Percentiles rank a stretch among this genome's conserved stretches.
Evolutionary conservation across 2,797 vertebrate species (phyloP).

Genomic region (Aeoliscus strigatus): DNA sequence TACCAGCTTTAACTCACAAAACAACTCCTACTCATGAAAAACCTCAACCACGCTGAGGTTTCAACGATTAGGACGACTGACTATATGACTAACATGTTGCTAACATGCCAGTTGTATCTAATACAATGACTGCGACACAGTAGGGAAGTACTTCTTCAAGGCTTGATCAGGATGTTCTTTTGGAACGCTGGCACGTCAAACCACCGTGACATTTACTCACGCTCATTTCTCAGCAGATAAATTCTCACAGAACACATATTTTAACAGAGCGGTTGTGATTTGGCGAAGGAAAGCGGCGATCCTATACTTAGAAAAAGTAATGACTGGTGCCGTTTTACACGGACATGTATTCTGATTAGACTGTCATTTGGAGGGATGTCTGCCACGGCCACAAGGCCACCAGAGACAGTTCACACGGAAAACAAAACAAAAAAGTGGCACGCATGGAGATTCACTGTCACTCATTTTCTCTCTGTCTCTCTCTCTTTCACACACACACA

Average conservation of each 20-base stretch:
- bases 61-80: too few relatives aligned
- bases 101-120: too few relatives aligned
- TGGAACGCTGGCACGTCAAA: conserved; percentile 2
- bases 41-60: too few relatives aligned
- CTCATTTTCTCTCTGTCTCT: conserved; percentile 13
- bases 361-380: conserved; percentile 71
- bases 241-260: conserved; percentile 59
- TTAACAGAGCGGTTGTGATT: conserved; percentile 64
- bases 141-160: too few relatives aligned
- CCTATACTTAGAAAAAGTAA: conserved; percentile 75
- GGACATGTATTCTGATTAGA: conserved; percentile 73
- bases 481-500: too few relatives aligned
- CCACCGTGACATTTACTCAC: conserved; percentile 29
- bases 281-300: conserved; percentile 41
- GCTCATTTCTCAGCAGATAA: conserved; percentile 40
- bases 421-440: conserved; percentile 47
- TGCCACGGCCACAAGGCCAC: conserved; percentile 54
- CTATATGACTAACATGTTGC: too few relatives aligned
- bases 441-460: conserved; percentile 9
- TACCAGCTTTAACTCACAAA: too few relatives aligned
- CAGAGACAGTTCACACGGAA: conserved; percentile 54
- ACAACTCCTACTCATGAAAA: too few relatives aligned
- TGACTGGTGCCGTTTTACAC: conserved; percentile 66
- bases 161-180: background rate
- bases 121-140: too few relatives aligned